These are phyloP conservation scores for Malthinus flaveolus DNA, from an alignment of 2,888 invertebrate species.

Conservation along the genomic window DNA sequence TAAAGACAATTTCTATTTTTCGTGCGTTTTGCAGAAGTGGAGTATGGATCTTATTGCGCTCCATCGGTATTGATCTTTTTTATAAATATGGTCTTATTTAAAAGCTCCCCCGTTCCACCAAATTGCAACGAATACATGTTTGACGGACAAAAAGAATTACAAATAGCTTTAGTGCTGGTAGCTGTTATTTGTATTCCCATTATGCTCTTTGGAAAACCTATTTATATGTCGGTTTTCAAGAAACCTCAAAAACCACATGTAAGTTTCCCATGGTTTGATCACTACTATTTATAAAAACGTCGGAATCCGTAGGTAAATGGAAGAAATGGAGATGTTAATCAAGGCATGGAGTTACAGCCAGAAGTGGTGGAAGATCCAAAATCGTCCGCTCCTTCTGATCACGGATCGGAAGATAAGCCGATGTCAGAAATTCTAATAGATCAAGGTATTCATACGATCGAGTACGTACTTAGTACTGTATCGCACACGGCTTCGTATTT, in stretches of 20 bases:
- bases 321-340: slow-evolving; percentile 67
- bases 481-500: slow-evolving; percentile 97
- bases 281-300: slow-evolving; percentile 1
- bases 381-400: slow-evolving; percentile 46
- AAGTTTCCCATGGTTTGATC: too few relatives aligned
- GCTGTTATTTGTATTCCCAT: slow-evolving; percentile 89
- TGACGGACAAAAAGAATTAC: slow-evolving; percentile 72
- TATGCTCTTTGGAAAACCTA: slow-evolving; percentile 93
- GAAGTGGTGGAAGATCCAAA: slow-evolving; percentile 54
- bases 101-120: slow-evolving; percentile 57
- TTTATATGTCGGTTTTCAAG: slow-evolving; percentile 67
- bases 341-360: slow-evolving; percentile 66
- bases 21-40: slow-evolving; percentile 32
- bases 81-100: slow-evolving; percentile 98
- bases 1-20: not conserved
- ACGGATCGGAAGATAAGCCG: slow-evolving; percentile 59
- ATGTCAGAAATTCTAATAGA: slow-evolving; percentile 90
- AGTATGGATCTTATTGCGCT: slow-evolving; percentile 66
- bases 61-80: slow-evolving; percentile 97
- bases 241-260: slow-evolving; percentile 44
- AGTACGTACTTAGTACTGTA: slow-evolving; percentile 93
- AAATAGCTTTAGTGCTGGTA: slow-evolving; percentile 77
- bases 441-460: slow-evolving; percentile 95
- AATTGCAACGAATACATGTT: slow-evolving; percentile 69
- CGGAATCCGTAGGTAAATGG: slow-evolving; percentile 36